Evolutionary conservation across 64 coral and sea anemone genomes (phyloP).

Genomic region (Porites australiensis): DNA sequence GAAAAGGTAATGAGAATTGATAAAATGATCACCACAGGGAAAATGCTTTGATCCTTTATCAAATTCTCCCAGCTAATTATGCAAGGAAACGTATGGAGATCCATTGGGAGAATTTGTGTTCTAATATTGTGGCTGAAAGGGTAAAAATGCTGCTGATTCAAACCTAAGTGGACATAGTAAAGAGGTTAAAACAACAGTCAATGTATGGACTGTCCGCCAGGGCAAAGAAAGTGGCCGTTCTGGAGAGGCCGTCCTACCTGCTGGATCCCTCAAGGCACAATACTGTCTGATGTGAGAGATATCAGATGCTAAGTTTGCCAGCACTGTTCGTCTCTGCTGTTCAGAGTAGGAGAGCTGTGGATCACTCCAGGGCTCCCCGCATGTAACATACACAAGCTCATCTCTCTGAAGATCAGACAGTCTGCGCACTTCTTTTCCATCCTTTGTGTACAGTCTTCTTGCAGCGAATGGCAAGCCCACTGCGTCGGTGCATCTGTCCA

Average conservation of each 20-base stretch:
- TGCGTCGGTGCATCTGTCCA: constrained; percentile 92
- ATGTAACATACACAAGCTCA: constrained; percentile 90
- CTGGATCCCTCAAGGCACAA: constrained; percentile 83
- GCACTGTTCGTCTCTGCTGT: constrained; percentile 83
- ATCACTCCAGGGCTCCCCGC: constrained; percentile 94
- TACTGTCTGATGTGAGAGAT: constrained; percentile 91
- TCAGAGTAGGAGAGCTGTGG: constrained; percentile 91
- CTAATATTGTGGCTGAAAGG: too few species aligned
- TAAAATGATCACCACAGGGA: too few species aligned
- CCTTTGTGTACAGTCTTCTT: constrained; percentile 75
- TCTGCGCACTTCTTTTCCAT: constrained; percentile 68
- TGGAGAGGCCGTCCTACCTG: constrained; percentile 21
- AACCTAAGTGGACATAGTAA: too few species aligned
- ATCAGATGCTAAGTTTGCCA: constrained; percentile 92
- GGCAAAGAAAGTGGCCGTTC: too few species aligned
- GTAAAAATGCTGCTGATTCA: too few species aligned
- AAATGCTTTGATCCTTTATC: too few species aligned
- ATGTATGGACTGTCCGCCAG: too few species aligned
- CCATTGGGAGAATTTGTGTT: too few species aligned
- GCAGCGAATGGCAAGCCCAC: constrained; percentile 92
- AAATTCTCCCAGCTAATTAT: too few species aligned
- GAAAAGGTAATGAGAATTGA: too few species aligned
- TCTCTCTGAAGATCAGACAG: constrained; percentile 79
- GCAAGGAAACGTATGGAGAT: too few species aligned
- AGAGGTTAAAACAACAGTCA: too few species aligned